Base-by-base conservation (phyloP, 2,888 invertebrate species). In the Dolomedes plantarius region DNA sequence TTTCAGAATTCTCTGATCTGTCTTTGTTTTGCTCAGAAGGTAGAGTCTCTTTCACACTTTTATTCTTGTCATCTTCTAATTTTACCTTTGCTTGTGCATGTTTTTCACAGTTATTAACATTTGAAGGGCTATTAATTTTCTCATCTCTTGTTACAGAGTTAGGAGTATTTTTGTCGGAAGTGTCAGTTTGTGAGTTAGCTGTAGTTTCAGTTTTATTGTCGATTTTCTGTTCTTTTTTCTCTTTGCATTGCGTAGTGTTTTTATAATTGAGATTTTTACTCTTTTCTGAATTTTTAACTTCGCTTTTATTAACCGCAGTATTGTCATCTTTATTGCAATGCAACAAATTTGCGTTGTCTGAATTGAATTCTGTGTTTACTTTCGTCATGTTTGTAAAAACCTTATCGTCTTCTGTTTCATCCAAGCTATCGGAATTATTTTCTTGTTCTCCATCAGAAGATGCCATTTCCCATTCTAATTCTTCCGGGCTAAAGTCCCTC, bases 331-430 rank as follows among this genome's bases (percentile, higher is more conserved):
- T n/a, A 28, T 71, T 41, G 27, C 19, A 31, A 19, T 31, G 28
- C 11, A 94, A 91, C 72, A 96, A 91, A 91, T 96, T 96, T 74
- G 95, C 95, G 90, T 95, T 95, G 79, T 95, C 94, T 88, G 96
- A 95, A 90, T 97, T 97, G 91, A 96, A 97, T 91, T 96, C 96
- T 5, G 97, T 97, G 90, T 97, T 97, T 88, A 94, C 94, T 90
- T 96, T 95, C 0, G 97, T 97, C 83, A 96, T 93, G 90, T 94
- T 94, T 89, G 95, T 82, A 41, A 89, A 80, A 0, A 85, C 88
- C n/a, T 81, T 82, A 32, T 89, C 89, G 41, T 89, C 89, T 41
- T 88, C 87, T 0, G 89, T 82, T 46, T 88, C 68, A 65, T 89
- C 89, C 67, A 81, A 85, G 65, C 89, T 89, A 36, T 89, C 89